Conservation (phyloP, 53 echinoderm and acorn worm genomes). For the Luidia sarsii region DNA sequence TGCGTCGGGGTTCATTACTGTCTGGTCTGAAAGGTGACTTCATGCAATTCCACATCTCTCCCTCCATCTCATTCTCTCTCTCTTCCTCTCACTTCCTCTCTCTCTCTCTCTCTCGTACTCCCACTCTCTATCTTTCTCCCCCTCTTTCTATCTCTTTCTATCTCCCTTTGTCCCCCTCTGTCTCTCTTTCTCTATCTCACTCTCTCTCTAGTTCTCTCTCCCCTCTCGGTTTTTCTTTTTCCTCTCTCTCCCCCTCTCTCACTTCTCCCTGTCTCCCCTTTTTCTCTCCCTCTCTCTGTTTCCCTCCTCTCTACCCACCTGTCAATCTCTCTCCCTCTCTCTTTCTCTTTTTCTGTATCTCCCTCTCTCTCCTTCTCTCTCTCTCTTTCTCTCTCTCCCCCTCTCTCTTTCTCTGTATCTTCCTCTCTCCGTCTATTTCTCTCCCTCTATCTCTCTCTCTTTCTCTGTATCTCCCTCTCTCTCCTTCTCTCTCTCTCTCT, state of each 20-base stretch:
- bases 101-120: no score
- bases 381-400: neutral
- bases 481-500: neutral
- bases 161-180: no score
- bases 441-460: neutral
- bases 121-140: no score
- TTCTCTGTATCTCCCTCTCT: neutral
- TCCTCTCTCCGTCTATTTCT: neutral
- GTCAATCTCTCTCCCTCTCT: neutral
- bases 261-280: neutral
- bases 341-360: neutral
- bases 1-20: no score
- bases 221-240: neutral
- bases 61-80: no score
- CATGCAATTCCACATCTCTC: no score
- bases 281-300: neutral
- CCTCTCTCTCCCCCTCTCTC: neutral
- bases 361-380: neutral
- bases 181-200: neutral
- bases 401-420: neutral
- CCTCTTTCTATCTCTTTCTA: no score
- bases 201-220: no score
- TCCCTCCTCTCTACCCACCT: neutral
- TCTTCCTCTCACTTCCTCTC: no score
- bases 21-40: no score